phyloP scores from a whole-genome alignment of 2,797 vertebrate species.

The Sebastes melanostomus region DNA sequence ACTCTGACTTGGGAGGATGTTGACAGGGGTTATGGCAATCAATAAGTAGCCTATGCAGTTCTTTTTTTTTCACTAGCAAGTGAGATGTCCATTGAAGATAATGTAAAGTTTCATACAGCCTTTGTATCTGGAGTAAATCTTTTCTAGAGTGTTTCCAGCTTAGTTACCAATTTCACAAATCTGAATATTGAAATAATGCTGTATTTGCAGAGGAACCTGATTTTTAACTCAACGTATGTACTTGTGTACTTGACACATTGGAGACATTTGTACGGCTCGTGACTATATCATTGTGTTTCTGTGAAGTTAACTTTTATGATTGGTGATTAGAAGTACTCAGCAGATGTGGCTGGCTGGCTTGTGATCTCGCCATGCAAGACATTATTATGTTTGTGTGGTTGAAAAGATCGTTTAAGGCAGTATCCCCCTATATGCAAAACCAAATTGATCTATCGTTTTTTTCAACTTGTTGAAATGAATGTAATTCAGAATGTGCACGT shows the following conservation, averaged over 20 bases:
- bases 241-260: conserved; percentile 33
- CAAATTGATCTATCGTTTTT: conserved; percentile 54
- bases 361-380: conserved; percentile 29
- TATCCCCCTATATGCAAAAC: conserved; percentile 71
- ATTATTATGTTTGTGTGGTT: conserved; percentile 2
- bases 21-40: conserved; percentile 66
- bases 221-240: conserved; percentile 43
- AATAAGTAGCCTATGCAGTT: conserved; percentile 74
- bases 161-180: conserved; percentile 34
- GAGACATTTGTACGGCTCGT: conserved; percentile 36
- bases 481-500: conserved; percentile 80
- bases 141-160: conserved; percentile 33
- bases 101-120: conserved; percentile 51
- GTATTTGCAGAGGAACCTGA: conserved; percentile 48
- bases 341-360: conserved; percentile 39
- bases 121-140: conserved; percentile 48
- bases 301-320: conserved; percentile 28
- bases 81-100: conserved; percentile 45
- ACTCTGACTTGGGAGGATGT: conserved; percentile 52
- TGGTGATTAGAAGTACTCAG: conserved; percentile 23
- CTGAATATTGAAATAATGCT: conserved; percentile 48
- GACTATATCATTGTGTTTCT: conserved; percentile 41
- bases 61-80: conserved; percentile 18
- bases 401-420: conserved; percentile 42
- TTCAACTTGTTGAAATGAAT: conserved; percentile 83